phyloP scores from a whole-genome alignment of 2,113 vertebrate species.

The Cochlearius cochlearius region DNA sequence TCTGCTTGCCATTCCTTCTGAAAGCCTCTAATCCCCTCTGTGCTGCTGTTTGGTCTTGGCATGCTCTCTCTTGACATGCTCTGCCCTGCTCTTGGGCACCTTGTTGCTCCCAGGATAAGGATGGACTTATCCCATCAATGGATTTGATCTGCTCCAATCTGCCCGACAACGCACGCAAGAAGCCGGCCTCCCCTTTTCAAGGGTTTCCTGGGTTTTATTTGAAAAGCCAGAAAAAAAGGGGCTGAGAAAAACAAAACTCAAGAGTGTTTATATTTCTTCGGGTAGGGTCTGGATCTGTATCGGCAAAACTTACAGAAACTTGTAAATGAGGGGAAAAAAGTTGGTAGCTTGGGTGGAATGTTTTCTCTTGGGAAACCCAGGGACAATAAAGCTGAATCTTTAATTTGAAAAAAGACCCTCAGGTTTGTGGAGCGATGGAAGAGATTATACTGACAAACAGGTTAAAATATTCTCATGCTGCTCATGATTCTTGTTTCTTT shows the following conservation, averaged over 20 bases:
- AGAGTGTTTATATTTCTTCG: neutral
- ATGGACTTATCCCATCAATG: accelerated
- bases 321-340: neutral
- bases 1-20: neutral
- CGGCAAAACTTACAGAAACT: neutral
- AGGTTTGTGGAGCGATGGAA: neutral
- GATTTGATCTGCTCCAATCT: neutral
- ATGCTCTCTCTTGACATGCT: neutral
- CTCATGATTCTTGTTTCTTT: neutral
- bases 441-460: neutral
- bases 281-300: neutral
- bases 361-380: neutral
- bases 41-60: neutral
- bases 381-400: neutral
- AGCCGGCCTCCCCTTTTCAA: neutral
- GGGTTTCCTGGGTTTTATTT: neutral
- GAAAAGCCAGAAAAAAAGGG: neutral
- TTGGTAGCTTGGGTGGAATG: neutral
- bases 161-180: neutral
- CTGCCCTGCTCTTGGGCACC: neutral
- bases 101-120: neutral
- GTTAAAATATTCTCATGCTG: neutral
- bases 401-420: neutral
- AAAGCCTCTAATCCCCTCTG: neutral
- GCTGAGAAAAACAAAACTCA: neutral